Percentiles rank a stretch among this genome's conserved stretches.
These are phyloP conservation scores for Achroia grisella DNA, from an alignment of 1,140 invertebrate species.

Conservation along the genomic window DNA sequence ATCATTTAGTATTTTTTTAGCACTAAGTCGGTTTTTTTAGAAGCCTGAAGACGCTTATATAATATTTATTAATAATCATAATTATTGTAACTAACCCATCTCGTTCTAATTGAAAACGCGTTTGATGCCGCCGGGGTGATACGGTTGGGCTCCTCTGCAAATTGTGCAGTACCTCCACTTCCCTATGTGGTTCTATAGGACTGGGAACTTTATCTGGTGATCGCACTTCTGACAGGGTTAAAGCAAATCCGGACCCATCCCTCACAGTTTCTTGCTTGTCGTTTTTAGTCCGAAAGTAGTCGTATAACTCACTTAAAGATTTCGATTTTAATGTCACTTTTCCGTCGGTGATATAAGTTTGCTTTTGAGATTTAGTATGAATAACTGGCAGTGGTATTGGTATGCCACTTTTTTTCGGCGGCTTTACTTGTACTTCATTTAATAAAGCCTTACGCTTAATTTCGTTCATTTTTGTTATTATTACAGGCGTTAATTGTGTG, in stretches of 20 bases:
- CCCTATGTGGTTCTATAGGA: conserved; percentile 71
- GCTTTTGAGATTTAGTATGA: conserved; percentile 32
- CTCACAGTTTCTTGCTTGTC: conserved; percentile 27
- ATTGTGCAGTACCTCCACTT: conserved; percentile 78
- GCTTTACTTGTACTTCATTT: conserved; percentile 22
- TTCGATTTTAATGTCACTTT: conserved; percentile 64
- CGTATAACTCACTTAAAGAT: conserved; percentile 66
- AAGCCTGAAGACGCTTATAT: too few relatives aligned
- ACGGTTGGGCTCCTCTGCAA: conserved; percentile 70
- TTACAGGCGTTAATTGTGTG: conserved; percentile 25
- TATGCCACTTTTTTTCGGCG: conserved; percentile 52
- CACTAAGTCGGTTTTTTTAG: too few relatives aligned
- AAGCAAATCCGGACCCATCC: conserved; percentile 47
- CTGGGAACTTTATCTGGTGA: conserved; percentile 67
- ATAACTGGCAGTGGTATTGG: conserved; percentile 58
- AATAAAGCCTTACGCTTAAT: conserved; percentile 43
- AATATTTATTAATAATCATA: too few relatives aligned
- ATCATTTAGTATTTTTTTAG: too few relatives aligned
- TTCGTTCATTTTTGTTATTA: conserved; percentile 53
- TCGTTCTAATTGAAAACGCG: conserved; percentile 43
- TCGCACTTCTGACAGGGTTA: conserved; percentile 49
- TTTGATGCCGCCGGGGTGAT: conserved; percentile 61
- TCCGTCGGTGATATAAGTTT: conserved; percentile 21
- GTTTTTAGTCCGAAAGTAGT: conserved; percentile 66
- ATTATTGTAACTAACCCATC: conserved; percentile 41